Base-by-base conservation (phyloP, 2,888 invertebrate species). In the Panorpa germanica region DNA sequence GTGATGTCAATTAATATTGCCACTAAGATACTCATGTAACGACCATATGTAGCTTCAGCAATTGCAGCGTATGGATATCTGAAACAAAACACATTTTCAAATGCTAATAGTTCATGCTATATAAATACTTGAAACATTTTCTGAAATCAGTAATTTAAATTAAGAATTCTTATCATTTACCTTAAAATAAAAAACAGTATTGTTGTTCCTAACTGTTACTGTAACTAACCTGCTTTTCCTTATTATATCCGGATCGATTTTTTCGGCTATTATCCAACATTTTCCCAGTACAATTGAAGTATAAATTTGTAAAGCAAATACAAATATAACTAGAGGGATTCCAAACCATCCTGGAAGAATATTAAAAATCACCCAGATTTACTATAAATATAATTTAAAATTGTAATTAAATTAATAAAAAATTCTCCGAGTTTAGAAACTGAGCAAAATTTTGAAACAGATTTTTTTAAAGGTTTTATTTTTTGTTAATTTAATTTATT, bases 51-150 rank as follows among this genome's bases (percentile, higher is more conserved):
- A 25, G 81, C 52, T 45, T 83, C 76, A 0, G 78, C 82, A 12
- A 88, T 65, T 1, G 85, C 81, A 1, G 83, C 76, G 45, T 86
- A 81, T 0, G 88, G 86, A 47, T 74, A 76, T 37, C 85, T 74
- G 44, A 37, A 53, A 36, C 21, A 24, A 32, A 25, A 33, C n/a
- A n/a, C 41, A 5, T 28, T 20, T 22, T 30, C 30, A 27, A 20
- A 28, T 8, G 14, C 13, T 16, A 12, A 11, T n/a, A 11, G 28
- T 23, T 17, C 6, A 33, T 16, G n/a, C 13, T 10, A 5, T 35
- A 19, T 26, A 11, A 16, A 25, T 3, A 20, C 10, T 9, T 18
- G 5, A 5, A 3, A 11, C 17, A 11, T 25, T 24, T 3, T 58
- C 59, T 59, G 47, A 20, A n/a, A 25, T 8, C 8, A 10, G 8